These are phyloP conservation scores for Euplexia lucipara DNA, from an alignment of 2,888 invertebrate species.

Conservation along the genomic window DNA sequence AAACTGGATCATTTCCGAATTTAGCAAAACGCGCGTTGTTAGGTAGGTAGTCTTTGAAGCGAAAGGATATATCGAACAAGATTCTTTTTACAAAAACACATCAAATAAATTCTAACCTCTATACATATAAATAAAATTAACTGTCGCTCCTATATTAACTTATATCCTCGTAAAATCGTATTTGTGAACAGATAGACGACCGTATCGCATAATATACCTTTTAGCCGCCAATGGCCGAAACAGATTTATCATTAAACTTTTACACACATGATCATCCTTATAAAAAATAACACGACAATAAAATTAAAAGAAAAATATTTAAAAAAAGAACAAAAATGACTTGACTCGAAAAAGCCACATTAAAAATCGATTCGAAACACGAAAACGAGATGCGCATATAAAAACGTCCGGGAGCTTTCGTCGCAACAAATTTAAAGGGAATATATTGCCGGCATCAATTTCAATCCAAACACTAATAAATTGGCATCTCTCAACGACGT, in stretches of 20 bases:
- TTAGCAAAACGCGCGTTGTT: constrained; percentile 2
- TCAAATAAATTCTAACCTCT: constrained; percentile 40
- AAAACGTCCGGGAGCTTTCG: constrained; percentile 86
- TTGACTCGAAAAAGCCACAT: constrained; percentile 54
- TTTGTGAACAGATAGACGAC: constrained; percentile 49
- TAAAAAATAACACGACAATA: constrained; percentile 55
- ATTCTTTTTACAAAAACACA: constrained; percentile 20
- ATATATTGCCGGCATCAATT: constrained; percentile 90
- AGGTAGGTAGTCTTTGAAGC: constrained; percentile 33
- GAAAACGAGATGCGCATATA: constrained; percentile 80
- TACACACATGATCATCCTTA: constrained; percentile 44
- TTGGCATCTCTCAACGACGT: constrained; percentile 88
- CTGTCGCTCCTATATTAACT: constrained; percentile 32
- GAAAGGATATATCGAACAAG: constrained; percentile 26
- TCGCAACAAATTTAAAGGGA: constrained; percentile 87
- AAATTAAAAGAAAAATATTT: constrained; percentile 39
- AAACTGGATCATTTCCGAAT: background rate
- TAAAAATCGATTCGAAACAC: constrained; percentile 76
- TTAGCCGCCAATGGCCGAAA: constrained; percentile 46
- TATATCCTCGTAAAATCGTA: constrained; percentile 47
- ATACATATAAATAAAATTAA: constrained; percentile 53
- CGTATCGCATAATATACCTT: constrained; percentile 44
- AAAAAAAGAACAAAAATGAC: constrained; percentile 45
- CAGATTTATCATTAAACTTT: constrained; percentile 56
- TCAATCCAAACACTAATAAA: constrained; percentile 90